These are phyloP conservation scores for Lobophora halterata DNA, from an alignment of 2,888 invertebrate species.

Conservation along the genomic window DNA sequence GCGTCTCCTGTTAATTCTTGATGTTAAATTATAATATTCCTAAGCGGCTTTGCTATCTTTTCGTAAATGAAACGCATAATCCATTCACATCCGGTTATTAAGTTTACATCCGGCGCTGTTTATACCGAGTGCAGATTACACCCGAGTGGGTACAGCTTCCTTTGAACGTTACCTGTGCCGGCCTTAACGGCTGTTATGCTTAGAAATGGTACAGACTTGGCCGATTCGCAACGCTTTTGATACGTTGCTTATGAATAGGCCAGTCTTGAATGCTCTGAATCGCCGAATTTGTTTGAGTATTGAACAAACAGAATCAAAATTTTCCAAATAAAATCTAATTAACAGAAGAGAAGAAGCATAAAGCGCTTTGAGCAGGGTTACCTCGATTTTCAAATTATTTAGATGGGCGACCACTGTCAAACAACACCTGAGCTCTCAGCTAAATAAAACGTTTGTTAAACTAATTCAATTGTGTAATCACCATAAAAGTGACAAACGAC, in stretches of 20 bases:
- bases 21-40: too few relatives aligned
- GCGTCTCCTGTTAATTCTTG: too few relatives aligned
- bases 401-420: too few relatives aligned
- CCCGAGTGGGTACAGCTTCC: neutral
- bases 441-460: slow-evolving; percentile 1
- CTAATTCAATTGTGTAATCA: slow-evolving; percentile 5
- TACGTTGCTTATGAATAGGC: slow-evolving; percentile 10
- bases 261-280: slow-evolving; percentile 5
- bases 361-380: too few relatives aligned
- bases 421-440: neutral
- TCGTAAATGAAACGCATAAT: too few relatives aligned
- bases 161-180: slow-evolving; percentile 10
- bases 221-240: slow-evolving; percentile 3
- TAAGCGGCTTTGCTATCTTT: too few relatives aligned
- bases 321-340: too few relatives aligned
- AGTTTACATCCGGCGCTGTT: slow-evolving; percentile 2
- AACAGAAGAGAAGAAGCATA: too few relatives aligned
- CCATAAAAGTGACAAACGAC: slow-evolving; percentile 11
- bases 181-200: too few relatives aligned
- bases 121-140: neutral
- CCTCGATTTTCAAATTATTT: too few relatives aligned
- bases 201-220: slow-evolving; percentile 5
- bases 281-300: neutral
- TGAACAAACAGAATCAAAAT: too few relatives aligned
- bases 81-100: slow-evolving; percentile 6